phyloP scores from a whole-genome alignment of 2,888 invertebrate genomes.

The Drosophila nigricruria region DNA sequence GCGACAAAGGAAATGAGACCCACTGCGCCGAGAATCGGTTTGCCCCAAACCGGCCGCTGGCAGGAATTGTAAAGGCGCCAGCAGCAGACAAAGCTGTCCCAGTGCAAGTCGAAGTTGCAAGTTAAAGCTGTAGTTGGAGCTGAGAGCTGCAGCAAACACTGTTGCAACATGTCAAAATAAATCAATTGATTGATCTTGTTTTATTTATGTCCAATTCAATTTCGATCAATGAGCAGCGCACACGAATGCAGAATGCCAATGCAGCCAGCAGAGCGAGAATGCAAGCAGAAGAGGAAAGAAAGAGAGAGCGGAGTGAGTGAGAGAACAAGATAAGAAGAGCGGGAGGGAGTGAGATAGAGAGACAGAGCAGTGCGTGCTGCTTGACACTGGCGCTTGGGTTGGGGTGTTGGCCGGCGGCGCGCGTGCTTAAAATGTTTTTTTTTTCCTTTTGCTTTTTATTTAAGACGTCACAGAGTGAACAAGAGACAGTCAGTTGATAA shows the following conservation, averaged over 20 bases:
- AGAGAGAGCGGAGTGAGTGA: background rate
- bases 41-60: conserved; percentile 58
- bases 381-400: conserved; percentile 62
- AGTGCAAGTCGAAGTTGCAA: conserved; percentile 26
- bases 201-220: conserved; percentile 86
- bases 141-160: conserved; percentile 48
- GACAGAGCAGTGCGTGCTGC: conserved; percentile 36
- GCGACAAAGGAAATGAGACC: conserved; percentile 74
- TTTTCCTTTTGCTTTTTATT: background rate
- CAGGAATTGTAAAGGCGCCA: conserved; percentile 39
- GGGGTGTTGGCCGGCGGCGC: conserved; percentile 49
- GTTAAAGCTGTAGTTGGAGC: conserved; percentile 30
- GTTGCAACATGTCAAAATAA: conserved; percentile 85
- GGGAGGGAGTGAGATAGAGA: background rate
- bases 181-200: conserved; percentile 86
- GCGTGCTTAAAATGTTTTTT: conserved; percentile 55
- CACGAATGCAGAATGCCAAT: conserved; percentile 74
- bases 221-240: conserved; percentile 84
- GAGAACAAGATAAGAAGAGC: background rate
- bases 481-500: background rate
- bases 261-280: conserved; percentile 20
- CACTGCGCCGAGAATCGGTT: conserved; percentile 55
- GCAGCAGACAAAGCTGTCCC: conserved; percentile 40
- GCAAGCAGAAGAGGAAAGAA: background rate
- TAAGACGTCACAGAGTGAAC: background rate